Conservation (phyloP, 2,888 invertebrate genomes). For the Rugalucina vietnamica region DNA sequence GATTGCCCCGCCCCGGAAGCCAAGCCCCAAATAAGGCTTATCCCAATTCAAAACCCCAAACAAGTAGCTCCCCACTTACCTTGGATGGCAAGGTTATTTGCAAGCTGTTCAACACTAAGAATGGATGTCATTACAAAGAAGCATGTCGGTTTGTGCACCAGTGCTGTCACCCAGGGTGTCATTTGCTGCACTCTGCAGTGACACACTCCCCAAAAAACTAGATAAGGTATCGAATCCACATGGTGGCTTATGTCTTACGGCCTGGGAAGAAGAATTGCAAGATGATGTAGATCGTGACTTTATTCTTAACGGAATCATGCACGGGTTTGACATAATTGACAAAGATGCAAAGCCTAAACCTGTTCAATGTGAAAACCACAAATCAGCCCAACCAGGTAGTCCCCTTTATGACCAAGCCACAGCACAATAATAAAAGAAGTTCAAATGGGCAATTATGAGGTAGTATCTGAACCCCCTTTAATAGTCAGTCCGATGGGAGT, state of each 20-base stretch:
- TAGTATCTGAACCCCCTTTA: too few species aligned
- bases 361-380: not conserved
- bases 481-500: too few species aligned
- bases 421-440: too few species aligned
- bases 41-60: not conserved
- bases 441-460: too few species aligned
- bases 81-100: not conserved
- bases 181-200: not conserved
- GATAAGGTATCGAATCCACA: not conserved
- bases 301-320: too few species aligned
- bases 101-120: not conserved
- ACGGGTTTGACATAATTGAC: conserved; percentile 31
- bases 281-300: not conserved
- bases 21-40: not conserved
- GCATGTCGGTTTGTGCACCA: not conserved
- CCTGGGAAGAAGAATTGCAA: not conserved
- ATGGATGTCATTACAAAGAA: not conserved
- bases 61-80: not conserved
- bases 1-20: not conserved
- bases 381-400: not conserved
- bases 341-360: not conserved
- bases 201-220: not conserved
- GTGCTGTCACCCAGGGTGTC: not conserved
- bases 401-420: conserved; percentile 9
- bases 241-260: not conserved